These are phyloP conservation scores for Cenopis cana DNA, from an alignment of 2,888 invertebrate species.

Conservation along the genomic window DNA sequence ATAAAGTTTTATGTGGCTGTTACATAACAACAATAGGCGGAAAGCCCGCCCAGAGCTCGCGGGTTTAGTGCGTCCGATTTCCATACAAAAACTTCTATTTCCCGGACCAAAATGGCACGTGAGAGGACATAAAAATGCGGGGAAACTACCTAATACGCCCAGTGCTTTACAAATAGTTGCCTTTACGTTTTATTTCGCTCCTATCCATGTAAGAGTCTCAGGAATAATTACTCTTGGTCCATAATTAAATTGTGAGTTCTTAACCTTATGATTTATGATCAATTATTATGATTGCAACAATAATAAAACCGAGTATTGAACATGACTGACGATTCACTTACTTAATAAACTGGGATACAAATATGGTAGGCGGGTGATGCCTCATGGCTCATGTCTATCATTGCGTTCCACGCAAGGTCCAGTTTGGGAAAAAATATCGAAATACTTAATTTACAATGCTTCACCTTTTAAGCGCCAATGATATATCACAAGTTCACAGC, in stretches of 20 bases:
- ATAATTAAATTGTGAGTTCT: neutral
- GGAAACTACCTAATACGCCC: slow-evolving; percentile 68
- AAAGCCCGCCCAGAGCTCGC: slow-evolving; percentile 66
- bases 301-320: neutral
- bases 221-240: neutral
- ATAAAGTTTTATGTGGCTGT: slow-evolving; percentile 80
- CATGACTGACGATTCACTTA: neutral
- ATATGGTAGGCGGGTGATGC: neutral
- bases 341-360: too few relatives aligned
- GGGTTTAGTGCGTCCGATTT: slow-evolving; percentile 82
- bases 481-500: too few relatives aligned
- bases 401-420: too few relatives aligned
- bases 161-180: slow-evolving; percentile 54
- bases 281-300: neutral
- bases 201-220: slow-evolving; percentile 42
- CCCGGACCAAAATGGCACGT: slow-evolving; percentile 84
- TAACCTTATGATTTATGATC: neutral
- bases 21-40: slow-evolving; percentile 78
- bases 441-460: too few relatives aligned
- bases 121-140: slow-evolving; percentile 82
- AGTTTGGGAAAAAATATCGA: too few relatives aligned
- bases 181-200: slow-evolving; percentile 64
- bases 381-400: neutral
- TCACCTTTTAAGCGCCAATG: too few relatives aligned
- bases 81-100: slow-evolving; percentile 85